Evolutionary conservation across 2,113 vertebrate genomes (phyloP).

Genomic region (human (Homo sapiens)): DNA sequence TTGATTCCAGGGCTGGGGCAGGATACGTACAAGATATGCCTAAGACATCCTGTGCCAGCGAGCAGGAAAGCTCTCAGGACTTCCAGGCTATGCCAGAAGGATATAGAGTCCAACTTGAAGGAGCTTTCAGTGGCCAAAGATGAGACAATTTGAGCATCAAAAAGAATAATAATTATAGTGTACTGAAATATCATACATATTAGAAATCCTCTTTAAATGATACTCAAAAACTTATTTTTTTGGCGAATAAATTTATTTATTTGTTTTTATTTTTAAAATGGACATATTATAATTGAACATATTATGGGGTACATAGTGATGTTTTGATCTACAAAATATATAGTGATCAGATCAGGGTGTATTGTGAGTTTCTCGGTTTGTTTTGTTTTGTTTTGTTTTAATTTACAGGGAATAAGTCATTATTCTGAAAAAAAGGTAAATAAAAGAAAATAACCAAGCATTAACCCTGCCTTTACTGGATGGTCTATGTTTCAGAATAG

Average conservation of each 20-base stretch:
- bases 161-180: not conserved
- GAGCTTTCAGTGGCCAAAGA: not conserved
- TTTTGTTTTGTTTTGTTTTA: not conserved
- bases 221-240: not conserved
- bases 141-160: not conserved
- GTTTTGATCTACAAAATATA: not conserved
- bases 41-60: not conserved
- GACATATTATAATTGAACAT: not conserved
- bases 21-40: not conserved
- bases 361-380: not conserved
- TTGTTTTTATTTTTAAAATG: not conserved
- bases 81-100: not conserved
- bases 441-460: not conserved
- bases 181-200: not conserved
- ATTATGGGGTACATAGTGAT: not conserved
- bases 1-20: not conserved
- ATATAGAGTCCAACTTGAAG: not conserved
- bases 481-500: slow-evolving; percentile 1
- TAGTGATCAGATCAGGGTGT: not conserved
- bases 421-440: not conserved
- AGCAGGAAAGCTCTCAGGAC: not conserved
- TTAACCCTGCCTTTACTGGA: not conserved
- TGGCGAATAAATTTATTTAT: not conserved
- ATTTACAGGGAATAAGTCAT: not conserved
- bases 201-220: not conserved